Evolutionary conservation across 1,140 invertebrate species (phyloP).

Genomic region (Eumeta japonica): DNA sequence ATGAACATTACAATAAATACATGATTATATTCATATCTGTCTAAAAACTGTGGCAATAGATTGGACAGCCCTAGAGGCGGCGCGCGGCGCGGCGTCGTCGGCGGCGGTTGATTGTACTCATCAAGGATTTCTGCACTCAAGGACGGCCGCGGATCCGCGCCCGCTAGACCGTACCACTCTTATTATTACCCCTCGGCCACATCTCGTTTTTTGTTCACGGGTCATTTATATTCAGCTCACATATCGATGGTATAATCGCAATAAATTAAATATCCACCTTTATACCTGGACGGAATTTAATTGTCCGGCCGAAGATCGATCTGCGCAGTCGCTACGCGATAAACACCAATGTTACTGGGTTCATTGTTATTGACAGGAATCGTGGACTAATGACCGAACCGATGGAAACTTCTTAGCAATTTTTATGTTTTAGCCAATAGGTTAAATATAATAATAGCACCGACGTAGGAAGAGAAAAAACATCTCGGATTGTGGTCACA

Average conservation of each 20-base stretch:
- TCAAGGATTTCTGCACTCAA: conserved; percentile 56
- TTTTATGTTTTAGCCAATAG: no score
- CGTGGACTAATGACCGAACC: no score
- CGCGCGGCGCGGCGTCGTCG: conserved; percentile 33
- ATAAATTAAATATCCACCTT: conserved; percentile 49
- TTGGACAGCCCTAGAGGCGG: conserved; percentile 34
- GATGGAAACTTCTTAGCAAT: no score
- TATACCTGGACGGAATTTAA: no score
- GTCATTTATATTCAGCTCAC: conserved; percentile 54
- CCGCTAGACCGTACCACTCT: conserved; percentile 42
- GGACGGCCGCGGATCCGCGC: conserved; percentile 28
- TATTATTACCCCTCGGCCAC: conserved; percentile 50
- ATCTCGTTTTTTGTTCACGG: conserved; percentile 46
- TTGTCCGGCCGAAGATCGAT: no score
- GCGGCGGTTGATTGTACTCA: conserved; percentile 57
- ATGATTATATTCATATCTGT: not conserved
- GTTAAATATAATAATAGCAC: no score
- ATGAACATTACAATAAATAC: not conserved
- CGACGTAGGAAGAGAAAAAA: no score
- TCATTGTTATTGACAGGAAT: no score
- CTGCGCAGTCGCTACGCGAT: no score
- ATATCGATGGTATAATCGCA: conserved; percentile 47
- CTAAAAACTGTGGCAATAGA: not conserved
- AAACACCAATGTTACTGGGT: no score
- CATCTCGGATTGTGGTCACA: no score